These are phyloP conservation scores for Natator depressus DNA, from an alignment of 2,113 vertebrate genomes.

Conservation along the genomic window DNA sequence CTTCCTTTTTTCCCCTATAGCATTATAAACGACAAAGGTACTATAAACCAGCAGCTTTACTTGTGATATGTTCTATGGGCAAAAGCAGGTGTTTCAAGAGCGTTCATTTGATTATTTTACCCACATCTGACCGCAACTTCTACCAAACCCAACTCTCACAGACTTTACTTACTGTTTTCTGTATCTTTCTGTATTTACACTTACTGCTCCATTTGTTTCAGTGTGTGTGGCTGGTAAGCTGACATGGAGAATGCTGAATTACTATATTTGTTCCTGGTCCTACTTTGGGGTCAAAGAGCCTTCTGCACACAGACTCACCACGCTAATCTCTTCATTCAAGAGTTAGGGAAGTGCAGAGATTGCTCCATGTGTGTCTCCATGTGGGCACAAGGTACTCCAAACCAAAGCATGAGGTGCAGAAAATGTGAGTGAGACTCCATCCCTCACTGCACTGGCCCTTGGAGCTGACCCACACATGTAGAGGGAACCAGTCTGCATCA, in stretches of 20 bases:
- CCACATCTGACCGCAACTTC: background rate
- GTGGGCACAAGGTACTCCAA: background rate
- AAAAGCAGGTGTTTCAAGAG: background rate
- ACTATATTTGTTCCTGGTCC: background rate
- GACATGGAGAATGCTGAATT: background rate
- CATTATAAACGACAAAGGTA: rapidly evolving
- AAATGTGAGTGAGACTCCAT: background rate
- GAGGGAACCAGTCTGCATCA: background rate
- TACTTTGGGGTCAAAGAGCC: background rate
- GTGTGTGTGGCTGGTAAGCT: background rate
- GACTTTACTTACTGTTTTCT: background rate
- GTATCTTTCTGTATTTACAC: background rate
- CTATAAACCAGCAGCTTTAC: background rate
- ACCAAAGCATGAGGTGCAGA: background rate
- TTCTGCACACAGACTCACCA: background rate
- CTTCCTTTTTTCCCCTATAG: background rate
- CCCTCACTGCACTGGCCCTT: rapidly evolving
- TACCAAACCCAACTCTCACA: background rate
- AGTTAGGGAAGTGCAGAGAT: background rate
- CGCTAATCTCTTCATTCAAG: background rate
- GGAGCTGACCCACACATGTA: background rate
- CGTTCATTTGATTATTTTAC: background rate
- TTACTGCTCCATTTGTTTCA: background rate
- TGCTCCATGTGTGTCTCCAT: background rate
- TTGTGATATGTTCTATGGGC: background rate